Conservation (phyloP, 1,140 invertebrate species). For the Chrysopa pallens region DNA sequence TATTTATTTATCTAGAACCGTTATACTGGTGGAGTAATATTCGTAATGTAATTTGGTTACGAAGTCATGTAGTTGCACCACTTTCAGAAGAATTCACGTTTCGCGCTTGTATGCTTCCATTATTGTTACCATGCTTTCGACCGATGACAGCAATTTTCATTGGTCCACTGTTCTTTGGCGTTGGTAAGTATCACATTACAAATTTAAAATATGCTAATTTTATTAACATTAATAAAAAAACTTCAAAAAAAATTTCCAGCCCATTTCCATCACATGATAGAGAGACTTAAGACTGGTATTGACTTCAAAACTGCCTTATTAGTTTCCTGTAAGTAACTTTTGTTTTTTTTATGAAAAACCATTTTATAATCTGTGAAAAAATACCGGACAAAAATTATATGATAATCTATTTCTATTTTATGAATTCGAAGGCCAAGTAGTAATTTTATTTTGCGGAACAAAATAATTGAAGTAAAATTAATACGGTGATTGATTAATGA, state of each 20-base stretch:
- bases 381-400: no score
- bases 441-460: no score
- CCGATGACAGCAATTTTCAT: constrained; percentile 60
- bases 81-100: constrained; percentile 90
- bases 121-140: constrained; percentile 68
- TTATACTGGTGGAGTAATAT: constrained; percentile 54
- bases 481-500: no score
- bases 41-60: constrained; percentile 64
- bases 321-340: constrained; percentile 39
- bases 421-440: no score
- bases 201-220: background rate
- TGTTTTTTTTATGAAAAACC: background rate
- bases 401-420: no score
- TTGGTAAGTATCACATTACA: constrained; percentile 33
- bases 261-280: constrained; percentile 82
- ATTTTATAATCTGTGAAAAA: no score
- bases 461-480: no score
- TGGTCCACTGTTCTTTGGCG: constrained; percentile 82
- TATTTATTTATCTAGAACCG: constrained; percentile 33
- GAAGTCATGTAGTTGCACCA: constrained; percentile 81
- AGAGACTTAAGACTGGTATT: constrained; percentile 52
- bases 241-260: constrained; percentile 33
- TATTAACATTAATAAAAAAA: constrained; percentile 2
- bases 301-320: constrained; percentile 44
- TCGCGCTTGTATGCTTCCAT: constrained; percentile 82